Conservation (phyloP, 2,888 invertebrate genomes). For the Ariolimax columbianus region DNA sequence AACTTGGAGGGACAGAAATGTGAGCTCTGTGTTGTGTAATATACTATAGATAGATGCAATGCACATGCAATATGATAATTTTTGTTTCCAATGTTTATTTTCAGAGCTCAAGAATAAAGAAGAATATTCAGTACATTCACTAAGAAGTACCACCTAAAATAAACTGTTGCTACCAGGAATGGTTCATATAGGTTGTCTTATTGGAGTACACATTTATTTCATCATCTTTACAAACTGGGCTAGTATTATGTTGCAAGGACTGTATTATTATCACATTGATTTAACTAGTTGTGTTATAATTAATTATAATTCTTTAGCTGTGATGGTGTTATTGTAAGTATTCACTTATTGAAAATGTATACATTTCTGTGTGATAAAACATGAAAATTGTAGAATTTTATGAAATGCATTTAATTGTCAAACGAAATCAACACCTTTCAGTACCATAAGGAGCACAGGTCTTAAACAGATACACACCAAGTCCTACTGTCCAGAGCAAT, state of each 20-base stretch:
- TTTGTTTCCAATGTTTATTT: background rate
- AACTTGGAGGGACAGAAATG: no score
- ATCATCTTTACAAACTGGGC: background rate
- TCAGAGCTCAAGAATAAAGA: constrained; percentile 27
- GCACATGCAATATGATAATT: background rate
- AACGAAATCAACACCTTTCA: no score
- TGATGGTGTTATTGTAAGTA: background rate
- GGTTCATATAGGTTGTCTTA: background rate
- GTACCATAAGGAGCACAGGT: no score
- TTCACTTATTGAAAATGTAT: background rate
- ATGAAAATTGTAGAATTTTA: background rate
- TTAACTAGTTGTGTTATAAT: background rate
- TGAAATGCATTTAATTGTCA: background rate
- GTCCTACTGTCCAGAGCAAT: no score
- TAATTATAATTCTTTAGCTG: background rate
- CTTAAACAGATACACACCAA: no score
- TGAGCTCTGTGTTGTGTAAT: background rate
- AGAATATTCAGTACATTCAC: background rate
- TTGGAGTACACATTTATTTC: background rate
- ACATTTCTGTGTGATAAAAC: background rate
- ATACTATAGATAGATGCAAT: background rate
- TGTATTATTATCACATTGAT: background rate
- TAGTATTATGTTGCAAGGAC: background rate
- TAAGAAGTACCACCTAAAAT: background rate
- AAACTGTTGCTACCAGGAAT: background rate